Evolutionary conservation across 2,888 invertebrate species (phyloP), one percentile per base, ranked within the genome.

Genomic region (Drosophila prolongata): DNA sequence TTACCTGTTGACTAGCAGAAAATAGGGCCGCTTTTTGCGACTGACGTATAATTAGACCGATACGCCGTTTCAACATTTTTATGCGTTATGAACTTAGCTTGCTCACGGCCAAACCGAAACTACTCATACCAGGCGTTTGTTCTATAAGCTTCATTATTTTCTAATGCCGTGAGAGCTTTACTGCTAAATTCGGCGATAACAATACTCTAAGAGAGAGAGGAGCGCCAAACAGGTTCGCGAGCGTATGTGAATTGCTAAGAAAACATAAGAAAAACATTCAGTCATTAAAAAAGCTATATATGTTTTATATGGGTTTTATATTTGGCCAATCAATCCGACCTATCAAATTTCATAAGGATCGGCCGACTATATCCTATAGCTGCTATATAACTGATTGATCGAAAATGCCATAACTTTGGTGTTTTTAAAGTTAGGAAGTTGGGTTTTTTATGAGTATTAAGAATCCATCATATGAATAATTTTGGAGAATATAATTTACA

Each of bases 61-160:
- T 40, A n/a, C 66, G 54, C n/a, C 37, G 14, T 11, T 55, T 67
- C 27, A 66, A 35, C 66, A 66, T 65, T 66, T 66, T 65, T 65
- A 6, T 19, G 5, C n/a, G 4, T 19, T 40, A 2, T 6, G 30
- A 44, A 52, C 65, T 65, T 52, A 24, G 2, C 40, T 55, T 19
- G 35, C 10, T 40, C 27, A 14, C 40, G 13, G 16, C n/a, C 19
- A 40, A 67, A 54, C 11, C 14, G 9, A 53, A 16, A 53, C 54
- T 66, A 44, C 37, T 6, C 24, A 30, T 3, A 40, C 6, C 6
- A 13, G 6, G 0, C 8, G n/a, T 4, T 6, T 11, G 62, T 19
- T 67, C 37, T 53, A 34, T 11, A 14, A 6, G 30, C 54, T 67
- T 27, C 3, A 34, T 40, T 27, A 27, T 10, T 55, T 44, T 35